These are phyloP conservation scores for Acleris holmiana DNA, from an alignment of 2,888 invertebrate genomes.

Conservation along the genomic window DNA sequence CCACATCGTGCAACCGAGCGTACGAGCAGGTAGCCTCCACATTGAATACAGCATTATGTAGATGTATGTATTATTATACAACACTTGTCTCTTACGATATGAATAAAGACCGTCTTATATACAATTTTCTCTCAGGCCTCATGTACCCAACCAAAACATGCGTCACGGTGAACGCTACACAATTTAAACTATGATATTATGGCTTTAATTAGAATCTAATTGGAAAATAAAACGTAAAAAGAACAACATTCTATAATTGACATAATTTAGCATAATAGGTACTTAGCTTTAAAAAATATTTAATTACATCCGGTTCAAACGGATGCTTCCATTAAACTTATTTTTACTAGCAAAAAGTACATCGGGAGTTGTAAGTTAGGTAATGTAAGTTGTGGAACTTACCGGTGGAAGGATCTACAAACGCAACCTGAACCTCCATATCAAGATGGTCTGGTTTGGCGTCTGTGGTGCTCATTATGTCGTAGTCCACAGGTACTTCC, in stretches of 20 bases:
- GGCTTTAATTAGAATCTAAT: slow-evolving; percentile 24
- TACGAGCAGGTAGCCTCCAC: slow-evolving; percentile 75
- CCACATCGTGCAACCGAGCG: slow-evolving; percentile 77
- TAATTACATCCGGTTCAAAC: slow-evolving; percentile 32
- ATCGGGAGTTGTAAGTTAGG: neutral
- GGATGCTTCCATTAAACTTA: slow-evolving; percentile 15
- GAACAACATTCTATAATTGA: neutral
- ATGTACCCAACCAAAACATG: slow-evolving; percentile 59
- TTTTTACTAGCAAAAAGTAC: slow-evolving; percentile 4
- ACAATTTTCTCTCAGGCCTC: slow-evolving; percentile 62
- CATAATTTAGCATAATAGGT: neutral
- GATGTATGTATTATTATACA: slow-evolving; percentile 68
- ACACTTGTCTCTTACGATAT: slow-evolving; percentile 67
- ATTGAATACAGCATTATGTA: slow-evolving; percentile 65
- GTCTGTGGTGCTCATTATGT: slow-evolving; percentile 68
- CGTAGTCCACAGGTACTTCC: slow-evolving; percentile 76
- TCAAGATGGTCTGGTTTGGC: slow-evolving; percentile 81
- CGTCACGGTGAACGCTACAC: slow-evolving; percentile 40
- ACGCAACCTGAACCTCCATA: slow-evolving; percentile 86
- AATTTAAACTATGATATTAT: neutral
- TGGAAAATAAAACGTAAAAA: slow-evolving; percentile 1
- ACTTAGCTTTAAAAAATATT: neutral
- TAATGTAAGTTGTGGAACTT: slow-evolving; percentile 56
- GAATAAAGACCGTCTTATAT: slow-evolving; percentile 56
- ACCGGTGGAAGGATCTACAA: slow-evolving; percentile 85